phyloP scores from a whole-genome alignment of 2,113 vertebrate species.

The Salvelinus alpinus region DNA sequence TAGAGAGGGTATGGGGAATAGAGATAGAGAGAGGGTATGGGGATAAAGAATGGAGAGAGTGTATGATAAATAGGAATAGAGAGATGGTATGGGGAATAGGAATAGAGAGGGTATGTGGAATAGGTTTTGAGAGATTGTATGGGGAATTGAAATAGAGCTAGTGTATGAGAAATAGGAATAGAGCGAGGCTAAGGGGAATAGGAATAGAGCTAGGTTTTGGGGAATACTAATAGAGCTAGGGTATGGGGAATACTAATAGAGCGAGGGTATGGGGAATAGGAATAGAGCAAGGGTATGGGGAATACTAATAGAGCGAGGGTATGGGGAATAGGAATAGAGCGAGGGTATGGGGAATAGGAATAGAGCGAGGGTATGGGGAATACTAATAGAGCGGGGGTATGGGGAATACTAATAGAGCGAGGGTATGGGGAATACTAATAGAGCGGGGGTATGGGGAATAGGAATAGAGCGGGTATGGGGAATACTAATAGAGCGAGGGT shows the following conservation, averaged over 20 bases:
- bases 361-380: too few species aligned
- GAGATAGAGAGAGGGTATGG: neutral
- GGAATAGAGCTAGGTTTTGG: too few species aligned
- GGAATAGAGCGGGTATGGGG: neutral
- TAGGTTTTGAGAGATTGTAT: neutral
- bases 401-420: too few species aligned
- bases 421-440: too few species aligned
- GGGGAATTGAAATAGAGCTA: neutral
- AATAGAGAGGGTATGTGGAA: constrained; percentile 2
- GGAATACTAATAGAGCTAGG: too few species aligned
- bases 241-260: neutral
- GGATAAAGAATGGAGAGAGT: neutral
- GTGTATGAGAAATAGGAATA: too few species aligned
- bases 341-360: too few species aligned
- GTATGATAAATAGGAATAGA: neutral
- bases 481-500: neutral
- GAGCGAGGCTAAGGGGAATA: too few species aligned
- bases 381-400: too few species aligned
- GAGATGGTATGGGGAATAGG: neutral
- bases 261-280: too few species aligned
- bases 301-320: neutral
- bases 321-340: neutral
- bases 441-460: too few species aligned
- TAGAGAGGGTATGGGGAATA: neutral
- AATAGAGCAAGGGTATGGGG: too few species aligned